Evolutionary conservation across 1,140 invertebrate species (phyloP).

Genomic region (Drosophila baimaii): DNA sequence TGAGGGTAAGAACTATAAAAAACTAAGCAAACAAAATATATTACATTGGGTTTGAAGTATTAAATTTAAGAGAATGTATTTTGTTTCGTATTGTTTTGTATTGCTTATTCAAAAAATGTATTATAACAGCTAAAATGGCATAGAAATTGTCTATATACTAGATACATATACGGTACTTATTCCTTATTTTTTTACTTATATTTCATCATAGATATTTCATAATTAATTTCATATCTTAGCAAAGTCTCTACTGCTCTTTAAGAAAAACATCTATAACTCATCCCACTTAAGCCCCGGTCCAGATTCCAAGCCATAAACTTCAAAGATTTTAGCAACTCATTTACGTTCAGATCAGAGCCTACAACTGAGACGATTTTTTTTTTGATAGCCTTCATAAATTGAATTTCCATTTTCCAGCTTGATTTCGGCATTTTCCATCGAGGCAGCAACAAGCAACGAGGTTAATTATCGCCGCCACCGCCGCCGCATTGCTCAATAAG

Average conservation of each 20-base stretch:
- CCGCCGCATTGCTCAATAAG: constrained; percentile 66
- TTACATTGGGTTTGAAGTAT: background rate
- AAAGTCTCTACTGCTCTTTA: background rate
- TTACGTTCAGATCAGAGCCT: background rate
- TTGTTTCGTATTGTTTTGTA: too few relatives aligned
- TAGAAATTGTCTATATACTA: background rate
- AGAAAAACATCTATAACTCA: constrained; percentile 3
- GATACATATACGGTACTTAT: background rate
- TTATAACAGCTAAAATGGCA: too few relatives aligned
- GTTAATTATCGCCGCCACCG: constrained; percentile 68
- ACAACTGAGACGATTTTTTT: constrained; percentile 16
- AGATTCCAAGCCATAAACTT: background rate
- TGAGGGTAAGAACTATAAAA: background rate
- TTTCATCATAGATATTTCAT: too few relatives aligned
- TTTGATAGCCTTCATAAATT: constrained; percentile 65
- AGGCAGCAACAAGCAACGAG: constrained; percentile 61
- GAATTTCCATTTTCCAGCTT: constrained; percentile 61
- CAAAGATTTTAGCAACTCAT: constrained; percentile 28
- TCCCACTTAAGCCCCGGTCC: background rate
- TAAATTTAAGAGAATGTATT: too few relatives aligned
- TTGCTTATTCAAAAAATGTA: too few relatives aligned
- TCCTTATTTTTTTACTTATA: background rate
- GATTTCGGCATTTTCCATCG: constrained; percentile 67
- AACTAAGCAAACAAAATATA: background rate
- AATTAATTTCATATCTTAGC: background rate